A percentile compares a stretch with the other conserved stretches of the same genome.
These are phyloP conservation scores for Leptopilina clavipes DNA, from an alignment of 1,140 invertebrate genomes.

Conservation along the genomic window DNA sequence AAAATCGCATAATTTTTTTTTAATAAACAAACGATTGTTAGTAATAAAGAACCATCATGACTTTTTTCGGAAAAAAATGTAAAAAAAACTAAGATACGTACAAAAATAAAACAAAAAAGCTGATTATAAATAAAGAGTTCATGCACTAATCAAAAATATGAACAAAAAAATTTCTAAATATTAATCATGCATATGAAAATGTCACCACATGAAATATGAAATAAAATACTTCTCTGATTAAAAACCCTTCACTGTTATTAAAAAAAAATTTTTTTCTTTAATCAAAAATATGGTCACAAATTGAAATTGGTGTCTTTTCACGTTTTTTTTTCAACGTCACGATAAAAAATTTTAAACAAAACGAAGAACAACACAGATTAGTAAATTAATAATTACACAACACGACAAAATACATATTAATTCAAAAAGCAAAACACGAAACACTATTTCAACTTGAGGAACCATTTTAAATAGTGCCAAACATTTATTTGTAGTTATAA, in stretches of 20 bases:
- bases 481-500: too few relatives aligned
- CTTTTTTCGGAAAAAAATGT: neutral
- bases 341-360: neutral
- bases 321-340: neutral
- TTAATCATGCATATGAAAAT: slow-evolving; percentile 10
- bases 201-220: slow-evolving; percentile 26
- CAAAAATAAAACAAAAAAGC: too few relatives aligned
- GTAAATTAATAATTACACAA: slow-evolving; percentile 17
- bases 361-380: slow-evolving; percentile 8
- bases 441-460: slow-evolving; percentile 37
- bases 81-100: neutral
- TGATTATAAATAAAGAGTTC: too few relatives aligned
- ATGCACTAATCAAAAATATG: neutral
- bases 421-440: slow-evolving; percentile 25
- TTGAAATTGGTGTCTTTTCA: slow-evolving; percentile 31
- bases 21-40: neutral
- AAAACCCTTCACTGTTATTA: slow-evolving; percentile 32
- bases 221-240: slow-evolving; percentile 29
- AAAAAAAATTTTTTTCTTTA: neutral
- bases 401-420: neutral
- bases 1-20: neutral
- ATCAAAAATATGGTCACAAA: slow-evolving; percentile 4
- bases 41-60: slow-evolving; percentile 7
- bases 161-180: neutral
- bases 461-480: neutral